These are phyloP conservation scores for Apoda limacodes DNA, from an alignment of 2,888 invertebrate genomes.

Conservation along the genomic window DNA sequence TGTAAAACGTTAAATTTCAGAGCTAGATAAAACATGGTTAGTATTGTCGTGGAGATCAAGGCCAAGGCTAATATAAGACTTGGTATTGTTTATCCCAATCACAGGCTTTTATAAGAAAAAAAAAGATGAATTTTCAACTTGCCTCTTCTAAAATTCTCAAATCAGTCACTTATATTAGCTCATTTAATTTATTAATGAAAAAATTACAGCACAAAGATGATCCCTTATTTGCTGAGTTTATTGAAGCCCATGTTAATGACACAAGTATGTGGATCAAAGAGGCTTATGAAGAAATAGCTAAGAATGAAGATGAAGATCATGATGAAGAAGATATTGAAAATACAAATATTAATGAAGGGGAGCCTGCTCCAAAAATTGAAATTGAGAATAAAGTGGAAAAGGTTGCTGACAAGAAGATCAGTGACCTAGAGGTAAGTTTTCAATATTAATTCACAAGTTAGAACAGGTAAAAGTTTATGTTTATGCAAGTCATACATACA, in stretches of 20 bases:
- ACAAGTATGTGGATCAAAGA: constrained; percentile 53
- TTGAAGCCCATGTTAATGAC: constrained; percentile 80
- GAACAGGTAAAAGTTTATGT: no score
- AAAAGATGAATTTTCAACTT: neutral
- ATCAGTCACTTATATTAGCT: constrained; percentile 3
- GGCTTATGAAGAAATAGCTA: constrained; percentile 38
- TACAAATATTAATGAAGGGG: constrained; percentile 23
- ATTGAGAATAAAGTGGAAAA: constrained; percentile 67
- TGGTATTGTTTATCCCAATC: no score
- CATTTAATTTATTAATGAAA: constrained; percentile 17
- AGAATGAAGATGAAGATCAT: constrained; percentile 42
- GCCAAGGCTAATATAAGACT: no score
- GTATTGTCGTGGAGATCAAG: no score
- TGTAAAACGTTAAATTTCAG: no score
- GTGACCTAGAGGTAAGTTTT: constrained; percentile 77
- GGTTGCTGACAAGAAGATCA: constrained; percentile 77
- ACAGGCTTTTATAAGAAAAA: no score
- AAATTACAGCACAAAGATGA: constrained; percentile 80
- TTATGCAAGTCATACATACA: no score
- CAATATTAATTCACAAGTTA: no score
- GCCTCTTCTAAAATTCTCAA: neutral
- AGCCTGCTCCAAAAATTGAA: constrained; percentile 21
- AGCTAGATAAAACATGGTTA: no score
- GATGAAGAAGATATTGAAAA: constrained; percentile 34
- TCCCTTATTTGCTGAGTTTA: constrained; percentile 89